Percentiles rank a stretch among this genome's conserved stretches.
Evolutionary conservation across 2,797 vertebrate species (phyloP).

Genomic region (Onychomys arenicola): DNA sequence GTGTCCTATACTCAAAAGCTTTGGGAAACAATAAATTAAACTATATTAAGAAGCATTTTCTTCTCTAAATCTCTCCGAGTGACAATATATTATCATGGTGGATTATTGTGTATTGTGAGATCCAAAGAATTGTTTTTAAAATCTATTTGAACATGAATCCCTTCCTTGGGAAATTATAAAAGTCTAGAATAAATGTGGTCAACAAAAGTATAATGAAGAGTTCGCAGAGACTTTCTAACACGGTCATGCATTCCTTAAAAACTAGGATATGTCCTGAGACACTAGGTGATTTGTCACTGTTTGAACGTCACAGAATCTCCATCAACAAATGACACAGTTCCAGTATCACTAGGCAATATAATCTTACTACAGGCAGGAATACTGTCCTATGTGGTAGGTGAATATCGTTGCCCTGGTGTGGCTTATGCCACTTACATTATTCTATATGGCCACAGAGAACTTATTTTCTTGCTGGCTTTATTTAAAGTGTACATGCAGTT

Average conservation of each 20-base stretch:
- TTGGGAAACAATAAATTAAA: constrained; percentile 50
- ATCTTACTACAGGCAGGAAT: neutral
- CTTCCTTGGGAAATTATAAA: constrained; percentile 22
- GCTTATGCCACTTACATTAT: neutral
- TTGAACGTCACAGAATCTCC: neutral
- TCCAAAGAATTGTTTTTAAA: constrained; percentile 37
- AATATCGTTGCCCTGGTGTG: neutral
- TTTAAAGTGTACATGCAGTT: constrained; percentile 33
- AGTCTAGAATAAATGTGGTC: constrained; percentile 1
- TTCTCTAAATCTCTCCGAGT: constrained; percentile 37
- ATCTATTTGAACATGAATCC: constrained; percentile 44
- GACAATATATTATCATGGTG: neutral
- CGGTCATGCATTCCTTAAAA: neutral
- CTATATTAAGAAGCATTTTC: neutral
- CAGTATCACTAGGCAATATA: neutral
- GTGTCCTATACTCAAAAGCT: neutral
- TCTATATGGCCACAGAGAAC: constrained; percentile 22
- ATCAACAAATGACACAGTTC: neutral
- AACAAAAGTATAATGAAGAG: constrained; percentile 29
- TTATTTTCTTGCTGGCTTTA: constrained; percentile 33
- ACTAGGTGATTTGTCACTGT: neutral
- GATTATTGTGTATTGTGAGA: neutral
- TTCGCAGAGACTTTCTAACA: constrained; percentile 2
- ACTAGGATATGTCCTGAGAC: neutral
- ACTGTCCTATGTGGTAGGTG: neutral